Percentiles rank a stretch among this genome's conserved stretches.
Conservation (phyloP, 2,888 invertebrate species). For the Notodonta ziczac region DNA sequence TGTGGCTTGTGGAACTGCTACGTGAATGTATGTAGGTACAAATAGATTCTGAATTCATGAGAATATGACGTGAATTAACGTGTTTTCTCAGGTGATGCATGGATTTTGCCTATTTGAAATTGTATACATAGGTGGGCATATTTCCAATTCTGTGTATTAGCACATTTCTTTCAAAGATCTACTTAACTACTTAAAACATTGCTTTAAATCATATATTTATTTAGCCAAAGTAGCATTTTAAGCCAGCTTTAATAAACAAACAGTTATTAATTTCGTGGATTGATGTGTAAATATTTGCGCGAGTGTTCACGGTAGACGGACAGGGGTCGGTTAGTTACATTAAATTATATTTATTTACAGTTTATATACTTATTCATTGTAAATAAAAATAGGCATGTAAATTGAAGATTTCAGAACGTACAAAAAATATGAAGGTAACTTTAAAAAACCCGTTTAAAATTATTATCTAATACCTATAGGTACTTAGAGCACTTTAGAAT, state of each 20-base stretch:
- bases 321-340: slow-evolving; percentile 21
- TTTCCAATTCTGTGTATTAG: too few species aligned
- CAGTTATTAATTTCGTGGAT: slow-evolving; percentile 33
- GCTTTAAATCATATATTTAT: not conserved
- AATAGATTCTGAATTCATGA: slow-evolving; percentile 21
- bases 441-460: too few species aligned
- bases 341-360: not conserved
- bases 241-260: slow-evolving; percentile 11
- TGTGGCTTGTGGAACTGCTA: slow-evolving; percentile 35
- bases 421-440: too few species aligned
- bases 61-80: slow-evolving; percentile 33
- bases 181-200: too few species aligned
- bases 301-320: slow-evolving; percentile 18
- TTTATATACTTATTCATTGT: not conserved
- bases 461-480: too few species aligned
- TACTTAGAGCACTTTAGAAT: too few species aligned
- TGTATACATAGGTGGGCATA: too few species aligned
- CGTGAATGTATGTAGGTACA: slow-evolving; percentile 46
- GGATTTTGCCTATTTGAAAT: slow-evolving; percentile 1
- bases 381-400: not conserved
- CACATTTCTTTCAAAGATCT: too few species aligned
- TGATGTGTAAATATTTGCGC: slow-evolving; percentile 24
- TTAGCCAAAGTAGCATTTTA: not conserved
- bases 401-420: not conserved
- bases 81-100: slow-evolving; percentile 59